These are phyloP conservation scores for Lepidocyrtoides sp. DNA, from an alignment of 2,888 invertebrate species.

Conservation along the genomic window DNA sequence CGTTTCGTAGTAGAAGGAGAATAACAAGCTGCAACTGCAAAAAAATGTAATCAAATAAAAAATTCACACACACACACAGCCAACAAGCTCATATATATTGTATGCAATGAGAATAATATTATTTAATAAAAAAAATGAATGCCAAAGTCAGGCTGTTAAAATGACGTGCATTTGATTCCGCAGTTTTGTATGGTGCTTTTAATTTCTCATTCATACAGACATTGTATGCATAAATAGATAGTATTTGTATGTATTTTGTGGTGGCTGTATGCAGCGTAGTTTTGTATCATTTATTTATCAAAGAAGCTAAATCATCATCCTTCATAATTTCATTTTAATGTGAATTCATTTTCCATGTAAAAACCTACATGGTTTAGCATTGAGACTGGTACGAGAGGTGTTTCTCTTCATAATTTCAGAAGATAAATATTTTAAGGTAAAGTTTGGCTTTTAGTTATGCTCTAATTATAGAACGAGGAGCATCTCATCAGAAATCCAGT, in stretches of 20 bases:
- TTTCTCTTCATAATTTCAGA: no score
- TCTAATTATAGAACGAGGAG: not conserved
- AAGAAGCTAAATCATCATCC: constrained; percentile 1
- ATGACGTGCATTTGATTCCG: no score
- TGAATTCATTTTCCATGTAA: not conserved
- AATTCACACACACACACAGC: not conserved
- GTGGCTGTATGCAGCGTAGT: no score
- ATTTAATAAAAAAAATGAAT: no score
- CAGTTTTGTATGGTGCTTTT: no score
- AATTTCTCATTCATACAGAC: no score
- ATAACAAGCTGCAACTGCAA: not conserved
- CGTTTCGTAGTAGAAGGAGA: not conserved
- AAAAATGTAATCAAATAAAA: not conserved
- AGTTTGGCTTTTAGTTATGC: not conserved
- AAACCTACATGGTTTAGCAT: not conserved
- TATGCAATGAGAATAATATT: not conserved
- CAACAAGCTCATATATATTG: not conserved
- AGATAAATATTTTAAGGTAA: not conserved
- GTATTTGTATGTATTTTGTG: not conserved
- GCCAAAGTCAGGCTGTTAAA: no score
- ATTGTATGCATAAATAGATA: not conserved
- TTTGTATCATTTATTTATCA: not conserved
- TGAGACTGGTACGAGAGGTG: not conserved
- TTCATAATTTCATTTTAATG: not conserved
- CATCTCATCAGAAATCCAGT: constrained; percentile 4